Base-by-base conservation (phyloP, 2,888 invertebrate genomes). In the Netelia virgata region DNA sequence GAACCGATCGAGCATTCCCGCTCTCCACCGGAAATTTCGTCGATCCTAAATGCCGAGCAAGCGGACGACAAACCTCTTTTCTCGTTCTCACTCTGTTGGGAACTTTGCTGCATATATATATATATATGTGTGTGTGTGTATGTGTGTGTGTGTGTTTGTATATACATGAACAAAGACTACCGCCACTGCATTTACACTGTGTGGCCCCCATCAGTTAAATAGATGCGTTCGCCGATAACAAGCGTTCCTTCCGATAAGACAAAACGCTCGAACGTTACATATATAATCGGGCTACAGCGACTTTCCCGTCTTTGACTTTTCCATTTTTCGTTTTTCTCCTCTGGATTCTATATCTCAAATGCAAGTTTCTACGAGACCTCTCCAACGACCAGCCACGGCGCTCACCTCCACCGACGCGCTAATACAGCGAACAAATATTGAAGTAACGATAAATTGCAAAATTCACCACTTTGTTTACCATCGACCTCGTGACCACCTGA, bases 1-100 rank as follows among this genome's bases (percentile, higher is more conserved):
- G 61, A 36, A 68, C 23, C 75, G 61, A 61, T 36, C 61, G 64
- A 53, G 69, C 18, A 47, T 78, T 55, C 86, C 87, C 86, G 86
- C 88, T 82, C 86, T 74, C 87, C 87, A 88, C 87, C 89, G 89
- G 88, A 89, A 90, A 91, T 87, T 87, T 86, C 86, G 79, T 86
- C 87, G 84, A 85, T 87, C 86, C 83, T 88, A 89, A 89, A 91
- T 88, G 87, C 83, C 83, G 83, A 83, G 64, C 28, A 47, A 72
- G 66, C 43, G 50, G 41, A 43, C 76, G 20, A 36, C 53, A 55
- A 81, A 75, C 53, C 55, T 41, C 76, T 72, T 82, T 76, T 66
- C 43, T 18, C 53, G 11, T 55, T 66, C 69, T 10, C 59, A 55
- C 66, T 57, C 66, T 23, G 50, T 61, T 61, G 28, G 41, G 55